Percentiles rank a stretch among this genome's conserved stretches.
phyloP scores from a whole-genome alignment of 2,888 invertebrate genomes.

The Catocala sponsa region DNA sequence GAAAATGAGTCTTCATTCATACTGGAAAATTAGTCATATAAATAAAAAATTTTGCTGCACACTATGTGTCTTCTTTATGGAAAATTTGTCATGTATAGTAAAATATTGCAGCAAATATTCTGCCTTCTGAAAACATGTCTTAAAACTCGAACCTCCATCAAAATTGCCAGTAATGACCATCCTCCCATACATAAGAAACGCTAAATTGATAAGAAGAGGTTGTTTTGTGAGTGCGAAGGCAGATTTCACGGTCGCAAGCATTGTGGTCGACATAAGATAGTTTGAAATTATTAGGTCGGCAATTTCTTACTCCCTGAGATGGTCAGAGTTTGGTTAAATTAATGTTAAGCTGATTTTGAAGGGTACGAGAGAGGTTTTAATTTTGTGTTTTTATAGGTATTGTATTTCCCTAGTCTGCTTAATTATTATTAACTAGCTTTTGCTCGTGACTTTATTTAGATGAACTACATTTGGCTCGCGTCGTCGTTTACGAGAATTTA shows the following conservation, averaged over 20 bases:
- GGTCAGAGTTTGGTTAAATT: slow-evolving; percentile 7
- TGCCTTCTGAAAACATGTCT: slow-evolving; percentile 10
- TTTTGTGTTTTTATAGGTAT: too few relatives aligned
- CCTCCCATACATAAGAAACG: slow-evolving; percentile 30
- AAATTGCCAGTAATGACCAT: slow-evolving; percentile 43
- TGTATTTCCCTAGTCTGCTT: too few relatives aligned
- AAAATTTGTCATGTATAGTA: too few relatives aligned
- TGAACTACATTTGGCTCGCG: too few relatives aligned
- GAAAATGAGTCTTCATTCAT: slow-evolving; percentile 13
- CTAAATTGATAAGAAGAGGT: slow-evolving; percentile 49
- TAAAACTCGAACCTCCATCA: slow-evolving; percentile 17
- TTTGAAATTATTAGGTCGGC: slow-evolving; percentile 27
- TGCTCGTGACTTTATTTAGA: too few relatives aligned
- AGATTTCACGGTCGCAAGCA: slow-evolving; percentile 31
- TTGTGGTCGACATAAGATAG: slow-evolving; percentile 23
- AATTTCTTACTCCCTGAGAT: slow-evolving; percentile 17
- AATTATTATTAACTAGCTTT: too few relatives aligned
- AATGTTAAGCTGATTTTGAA: slow-evolving; percentile 3
- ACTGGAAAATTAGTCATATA: slow-evolving; percentile 1
- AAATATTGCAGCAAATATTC: not conserved
- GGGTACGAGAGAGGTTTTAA: too few relatives aligned
- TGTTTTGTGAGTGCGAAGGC: slow-evolving; percentile 31
- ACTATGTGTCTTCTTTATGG: too few relatives aligned
- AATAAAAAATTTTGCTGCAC: too few relatives aligned
- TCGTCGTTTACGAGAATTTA: too few relatives aligned